These are phyloP conservation scores for Leptocoma aspasia DNA, from an alignment of 2,113 vertebrate genomes.

Conservation along the genomic window DNA sequence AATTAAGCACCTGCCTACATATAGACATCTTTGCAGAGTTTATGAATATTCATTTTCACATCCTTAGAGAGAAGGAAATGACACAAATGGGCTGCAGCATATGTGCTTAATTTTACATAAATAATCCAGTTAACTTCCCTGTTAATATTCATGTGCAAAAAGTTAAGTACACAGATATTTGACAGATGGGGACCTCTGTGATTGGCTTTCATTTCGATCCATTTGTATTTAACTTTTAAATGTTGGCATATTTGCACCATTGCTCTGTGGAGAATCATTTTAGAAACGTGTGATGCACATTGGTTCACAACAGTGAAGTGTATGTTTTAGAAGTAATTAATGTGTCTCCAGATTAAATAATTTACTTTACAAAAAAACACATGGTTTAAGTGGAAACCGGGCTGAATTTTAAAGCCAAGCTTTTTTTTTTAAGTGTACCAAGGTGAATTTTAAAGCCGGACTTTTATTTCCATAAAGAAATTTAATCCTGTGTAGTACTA, in stretches of 20 bases:
- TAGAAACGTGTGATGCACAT: background rate
- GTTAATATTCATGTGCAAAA: background rate
- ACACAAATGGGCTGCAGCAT: background rate
- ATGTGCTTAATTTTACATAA: conserved; percentile 25
- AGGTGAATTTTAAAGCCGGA: background rate
- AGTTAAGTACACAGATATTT: background rate
- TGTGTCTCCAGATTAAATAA: background rate
- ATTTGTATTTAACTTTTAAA: background rate
- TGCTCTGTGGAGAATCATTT: background rate
- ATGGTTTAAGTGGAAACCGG: background rate
- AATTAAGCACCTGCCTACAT: conserved; percentile 6
- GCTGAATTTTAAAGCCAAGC: background rate
- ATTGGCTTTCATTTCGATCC: background rate
- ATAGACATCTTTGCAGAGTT: background rate
- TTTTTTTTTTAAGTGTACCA: background rate
- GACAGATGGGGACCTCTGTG: background rate
- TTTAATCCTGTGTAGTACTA: background rate
- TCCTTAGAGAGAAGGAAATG: background rate
- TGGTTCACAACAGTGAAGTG: background rate
- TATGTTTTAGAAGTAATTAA: background rate
- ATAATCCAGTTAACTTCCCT: background rate
- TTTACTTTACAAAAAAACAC: background rate
- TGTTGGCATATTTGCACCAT: background rate
- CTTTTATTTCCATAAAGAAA: background rate
- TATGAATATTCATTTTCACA: conserved; percentile 8